phyloP scores from a whole-genome alignment of 1,140 invertebrate genomes.

The Contarinia nasturtii region DNA sequence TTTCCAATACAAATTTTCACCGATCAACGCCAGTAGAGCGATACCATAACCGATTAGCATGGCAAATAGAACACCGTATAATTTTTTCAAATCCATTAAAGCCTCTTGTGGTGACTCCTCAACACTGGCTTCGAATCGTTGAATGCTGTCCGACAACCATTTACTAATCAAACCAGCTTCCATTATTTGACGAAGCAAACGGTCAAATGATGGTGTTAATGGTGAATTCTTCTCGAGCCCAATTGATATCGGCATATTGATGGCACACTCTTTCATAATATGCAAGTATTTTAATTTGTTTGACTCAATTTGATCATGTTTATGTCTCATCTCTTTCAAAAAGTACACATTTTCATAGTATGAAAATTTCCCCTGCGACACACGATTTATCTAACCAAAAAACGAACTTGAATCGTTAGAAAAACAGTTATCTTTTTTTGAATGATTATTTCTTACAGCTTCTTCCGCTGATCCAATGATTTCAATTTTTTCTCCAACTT shows the following conservation, averaged over 20 bases:
- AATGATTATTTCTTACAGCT: conserved; percentile 23
- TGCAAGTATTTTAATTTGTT: conserved; percentile 33
- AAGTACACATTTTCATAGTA: conserved; percentile 66
- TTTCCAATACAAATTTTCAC: conserved; percentile 45
- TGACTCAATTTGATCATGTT: conserved; percentile 19
- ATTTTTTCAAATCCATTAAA: conserved; percentile 51
- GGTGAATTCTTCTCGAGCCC: conserved; percentile 66
- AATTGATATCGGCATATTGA: conserved; percentile 59
- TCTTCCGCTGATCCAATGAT: conserved; percentile 29
- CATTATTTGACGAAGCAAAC: conserved; percentile 38
- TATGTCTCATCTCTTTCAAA: conserved; percentile 38
- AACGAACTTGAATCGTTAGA: background rate
- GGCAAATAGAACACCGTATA: conserved; percentile 53
- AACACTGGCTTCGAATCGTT: conserved; percentile 24
- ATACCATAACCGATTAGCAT: conserved; percentile 44
- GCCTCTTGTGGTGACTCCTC: conserved; percentile 33
- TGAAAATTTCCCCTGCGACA: conserved; percentile 46
- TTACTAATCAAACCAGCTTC: conserved; percentile 59
- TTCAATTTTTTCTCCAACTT: conserved; percentile 45
- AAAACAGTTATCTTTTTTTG: background rate
- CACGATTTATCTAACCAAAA: conserved; percentile 22
- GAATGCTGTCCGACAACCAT: conserved; percentile 56
- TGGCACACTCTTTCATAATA: conserved; percentile 60
- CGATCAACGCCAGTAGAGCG: conserved; percentile 31
- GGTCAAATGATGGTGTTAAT: conserved; percentile 46